Evolutionary conservation across 2,888 invertebrate species (phyloP).

Genomic region (Prenolepis imparis): DNA sequence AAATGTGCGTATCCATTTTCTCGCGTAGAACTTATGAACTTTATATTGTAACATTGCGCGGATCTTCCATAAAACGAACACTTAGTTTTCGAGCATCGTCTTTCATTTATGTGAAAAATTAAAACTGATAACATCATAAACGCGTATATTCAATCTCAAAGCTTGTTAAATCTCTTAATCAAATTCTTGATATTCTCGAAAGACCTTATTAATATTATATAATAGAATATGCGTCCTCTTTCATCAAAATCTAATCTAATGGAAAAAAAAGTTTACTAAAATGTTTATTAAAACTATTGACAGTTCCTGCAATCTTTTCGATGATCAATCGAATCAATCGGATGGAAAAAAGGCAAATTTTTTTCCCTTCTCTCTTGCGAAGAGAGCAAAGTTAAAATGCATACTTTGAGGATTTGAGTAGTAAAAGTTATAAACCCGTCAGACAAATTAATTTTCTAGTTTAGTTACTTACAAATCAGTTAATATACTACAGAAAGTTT

Average conservation of each 20-base stretch:
- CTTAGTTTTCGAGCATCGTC: neutral
- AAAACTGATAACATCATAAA: neutral
- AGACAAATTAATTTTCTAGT: slow-evolving; percentile 30
- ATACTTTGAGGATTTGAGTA: neutral
- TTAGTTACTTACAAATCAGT: slow-evolving; percentile 49
- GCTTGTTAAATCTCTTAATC: neutral
- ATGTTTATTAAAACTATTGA: neutral
- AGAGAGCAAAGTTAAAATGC: neutral
- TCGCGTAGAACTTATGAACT: slow-evolving; percentile 23
- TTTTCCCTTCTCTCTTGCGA: neutral
- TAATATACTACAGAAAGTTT: slow-evolving; percentile 34
- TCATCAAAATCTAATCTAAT: neutral
- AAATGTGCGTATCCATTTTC: slow-evolving; percentile 16
- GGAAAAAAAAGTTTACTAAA: neutral
- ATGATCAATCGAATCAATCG: neutral
- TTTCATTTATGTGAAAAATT: slow-evolving; percentile 30
- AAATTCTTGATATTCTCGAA: neutral
- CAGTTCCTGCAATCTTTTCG: neutral
- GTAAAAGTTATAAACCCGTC: slow-evolving; percentile 27
- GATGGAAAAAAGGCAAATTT: neutral
- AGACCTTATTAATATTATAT: neutral
- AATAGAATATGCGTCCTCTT: neutral
- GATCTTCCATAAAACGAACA: neutral
- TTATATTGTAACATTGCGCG: slow-evolving; percentile 18
- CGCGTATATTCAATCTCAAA: neutral